phyloP scores from a whole-genome alignment of 2,888 invertebrate genomes.

The Nomada ruficornis region DNA sequence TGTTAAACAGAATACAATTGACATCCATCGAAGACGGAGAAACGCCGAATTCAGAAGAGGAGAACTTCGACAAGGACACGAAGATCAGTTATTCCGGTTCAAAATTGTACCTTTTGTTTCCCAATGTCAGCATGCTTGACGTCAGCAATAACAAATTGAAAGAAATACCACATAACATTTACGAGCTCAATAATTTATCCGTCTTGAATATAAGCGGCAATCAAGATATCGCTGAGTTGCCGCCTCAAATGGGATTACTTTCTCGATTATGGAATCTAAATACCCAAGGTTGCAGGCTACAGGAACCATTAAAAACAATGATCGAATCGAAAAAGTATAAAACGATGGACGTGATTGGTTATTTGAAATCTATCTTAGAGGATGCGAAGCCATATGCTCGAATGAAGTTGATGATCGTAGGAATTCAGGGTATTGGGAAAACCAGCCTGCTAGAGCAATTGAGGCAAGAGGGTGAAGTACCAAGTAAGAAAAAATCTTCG shows the following conservation, averaged over 20 bases:
- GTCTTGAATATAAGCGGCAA: constrained; percentile 97
- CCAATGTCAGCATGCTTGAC: constrained; percentile 97
- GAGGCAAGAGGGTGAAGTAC: constrained; percentile 92
- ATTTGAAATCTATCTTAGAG: constrained; percentile 94
- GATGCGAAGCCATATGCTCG: constrained; percentile 97
- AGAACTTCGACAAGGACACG: constrained; percentile 81
- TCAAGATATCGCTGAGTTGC: constrained; percentile 93
- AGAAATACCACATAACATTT: constrained; percentile 92
- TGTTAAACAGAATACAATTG: constrained; percentile 91
- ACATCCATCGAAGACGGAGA: constrained; percentile 93
- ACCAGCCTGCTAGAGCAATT: constrained; percentile 96
- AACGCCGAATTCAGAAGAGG: constrained; percentile 86
- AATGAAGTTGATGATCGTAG: constrained; percentile 98
- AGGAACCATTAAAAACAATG: constrained; percentile 95
- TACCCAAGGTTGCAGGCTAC: constrained; percentile 94
- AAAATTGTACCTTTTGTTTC: constrained; percentile 90
- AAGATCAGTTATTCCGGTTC: constrained; percentile 75
- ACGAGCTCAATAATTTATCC: constrained; percentile 94
- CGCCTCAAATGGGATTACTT: constrained; percentile 97
- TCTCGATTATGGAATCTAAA: constrained; percentile 98
- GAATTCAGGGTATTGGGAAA: constrained; percentile 94
- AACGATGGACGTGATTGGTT: constrained; percentile 97
- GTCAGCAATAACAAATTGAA: constrained; percentile 94
- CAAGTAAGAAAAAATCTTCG: constrained; percentile 88
- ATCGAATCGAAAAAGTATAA: constrained; percentile 96